A percentile compares a stretch with the other conserved stretches of the same genome.
These are phyloP conservation scores for Pachyramphus minor DNA, from an alignment of 2,113 vertebrate genomes.

Conservation along the genomic window DNA sequence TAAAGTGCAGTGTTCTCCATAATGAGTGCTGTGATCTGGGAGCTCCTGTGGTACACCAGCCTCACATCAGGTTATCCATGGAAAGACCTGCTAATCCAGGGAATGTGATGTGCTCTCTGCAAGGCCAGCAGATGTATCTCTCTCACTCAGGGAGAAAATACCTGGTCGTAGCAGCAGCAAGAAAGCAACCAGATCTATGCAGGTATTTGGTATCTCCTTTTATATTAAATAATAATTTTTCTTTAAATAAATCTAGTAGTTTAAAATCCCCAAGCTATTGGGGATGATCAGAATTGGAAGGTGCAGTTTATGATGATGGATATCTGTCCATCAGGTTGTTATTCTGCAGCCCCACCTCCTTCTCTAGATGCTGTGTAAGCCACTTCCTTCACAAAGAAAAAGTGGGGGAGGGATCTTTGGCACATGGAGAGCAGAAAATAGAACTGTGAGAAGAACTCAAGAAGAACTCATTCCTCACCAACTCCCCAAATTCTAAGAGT, in stretches of 20 bases:
- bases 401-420: background rate
- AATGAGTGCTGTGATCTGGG: slow-evolving; percentile 2
- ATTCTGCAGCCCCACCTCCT: background rate
- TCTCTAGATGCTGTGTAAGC: background rate
- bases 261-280: background rate
- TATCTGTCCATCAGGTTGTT: background rate
- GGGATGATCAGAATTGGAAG: background rate
- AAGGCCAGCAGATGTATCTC: background rate
- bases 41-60: background rate
- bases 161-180: background rate
- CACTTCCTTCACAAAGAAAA: background rate
- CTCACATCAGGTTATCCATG: background rate
- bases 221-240: background rate
- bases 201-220: background rate
- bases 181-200: background rate
- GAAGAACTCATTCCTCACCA: background rate
- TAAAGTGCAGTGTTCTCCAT: slow-evolving; percentile 25
- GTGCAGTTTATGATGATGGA: background rate
- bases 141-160: background rate
- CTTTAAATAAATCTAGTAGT: background rate
- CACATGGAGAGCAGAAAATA: background rate
- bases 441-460: background rate
- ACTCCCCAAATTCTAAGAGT: background rate
- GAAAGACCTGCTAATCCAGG: slow-evolving; percentile 49
- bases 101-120: background rate